These are phyloP conservation scores for Diplogasteroides magnus DNA, from an alignment of 1,140 invertebrate species.

Conservation along the genomic window DNA sequence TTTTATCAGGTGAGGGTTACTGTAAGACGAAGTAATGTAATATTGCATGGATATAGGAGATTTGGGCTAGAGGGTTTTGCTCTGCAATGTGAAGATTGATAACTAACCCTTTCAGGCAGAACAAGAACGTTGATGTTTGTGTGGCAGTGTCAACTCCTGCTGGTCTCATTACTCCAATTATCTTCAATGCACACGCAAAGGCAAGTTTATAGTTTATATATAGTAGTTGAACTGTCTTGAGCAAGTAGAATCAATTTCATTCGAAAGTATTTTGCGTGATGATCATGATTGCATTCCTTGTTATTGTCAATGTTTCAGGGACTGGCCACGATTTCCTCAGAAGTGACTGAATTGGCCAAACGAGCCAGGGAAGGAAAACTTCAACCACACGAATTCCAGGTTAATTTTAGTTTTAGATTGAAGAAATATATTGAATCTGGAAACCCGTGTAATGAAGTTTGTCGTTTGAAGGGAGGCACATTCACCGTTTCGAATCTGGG, in stretches of 20 bases:
- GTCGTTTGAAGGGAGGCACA: constrained; percentile 65
- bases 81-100: no score
- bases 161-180: constrained; percentile 94
- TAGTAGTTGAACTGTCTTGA: neutral
- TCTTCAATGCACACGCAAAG: constrained; percentile 85
- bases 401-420: constrained; percentile 51
- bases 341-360: constrained; percentile 75
- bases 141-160: constrained; percentile 91
- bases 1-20: no score
- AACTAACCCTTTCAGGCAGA: constrained; percentile 70
- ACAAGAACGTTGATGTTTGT: constrained; percentile 84
- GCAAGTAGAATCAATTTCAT: no score
- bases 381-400: constrained; percentile 93
- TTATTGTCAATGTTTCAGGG: no score
- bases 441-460: constrained; percentile 58
- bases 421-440: constrained; percentile 1
- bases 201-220: constrained; percentile 36
- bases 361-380: constrained; percentile 90
- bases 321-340: constrained; percentile 76
- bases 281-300: no score
- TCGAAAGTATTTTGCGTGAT: no score
- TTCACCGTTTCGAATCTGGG: constrained; percentile 88
- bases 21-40: no score
- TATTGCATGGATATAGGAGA: no score
- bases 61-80: no score